phyloP scores from a whole-genome alignment of 1,140 invertebrate species.

The Pogonomyrmex californicus region DNA sequence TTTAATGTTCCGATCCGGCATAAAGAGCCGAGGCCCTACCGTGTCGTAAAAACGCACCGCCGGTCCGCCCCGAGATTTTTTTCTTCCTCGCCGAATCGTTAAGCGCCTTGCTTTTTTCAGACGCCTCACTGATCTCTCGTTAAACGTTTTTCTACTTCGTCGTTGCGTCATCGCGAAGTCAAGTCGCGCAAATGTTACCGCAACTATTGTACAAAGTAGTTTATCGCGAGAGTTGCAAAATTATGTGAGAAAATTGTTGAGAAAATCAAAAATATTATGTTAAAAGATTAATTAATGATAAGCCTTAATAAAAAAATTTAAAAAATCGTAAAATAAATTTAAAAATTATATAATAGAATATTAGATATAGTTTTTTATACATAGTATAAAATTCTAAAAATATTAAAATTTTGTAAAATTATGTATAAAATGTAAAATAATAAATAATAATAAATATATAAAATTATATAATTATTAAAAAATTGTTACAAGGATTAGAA shows the following conservation, averaged over 20 bases:
- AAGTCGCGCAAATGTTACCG: slow-evolving; percentile 4
- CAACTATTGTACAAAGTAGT: background rate
- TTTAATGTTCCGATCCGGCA: slow-evolving; percentile 72
- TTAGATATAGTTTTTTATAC: background rate
- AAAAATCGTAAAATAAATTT: background rate
- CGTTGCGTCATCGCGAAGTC: slow-evolving; percentile 46
- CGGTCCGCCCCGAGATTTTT: slow-evolving; percentile 52
- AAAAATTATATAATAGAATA: slow-evolving; percentile 10
- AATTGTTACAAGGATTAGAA: background rate
- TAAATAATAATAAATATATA: too few species aligned
- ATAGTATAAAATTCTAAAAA: background rate
- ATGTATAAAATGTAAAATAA: background rate
- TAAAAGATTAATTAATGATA: background rate
- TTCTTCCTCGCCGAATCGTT: slow-evolving; percentile 44
- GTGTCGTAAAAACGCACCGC: slow-evolving; percentile 71
- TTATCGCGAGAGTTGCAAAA: background rate
- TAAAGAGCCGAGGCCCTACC: slow-evolving; percentile 73
- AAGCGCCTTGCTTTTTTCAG: slow-evolving; percentile 43
- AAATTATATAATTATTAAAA: slow-evolving; percentile 15
- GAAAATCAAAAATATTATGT: background rate
- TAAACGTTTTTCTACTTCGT: slow-evolving; percentile 35
- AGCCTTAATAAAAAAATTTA: background rate
- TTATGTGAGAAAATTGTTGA: slow-evolving; percentile 1
- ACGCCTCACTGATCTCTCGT: slow-evolving; percentile 31
- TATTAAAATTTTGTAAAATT: background rate